Conservation (phyloP, 2,797 vertebrate species). For the Chloroceryle inda region DNA sequence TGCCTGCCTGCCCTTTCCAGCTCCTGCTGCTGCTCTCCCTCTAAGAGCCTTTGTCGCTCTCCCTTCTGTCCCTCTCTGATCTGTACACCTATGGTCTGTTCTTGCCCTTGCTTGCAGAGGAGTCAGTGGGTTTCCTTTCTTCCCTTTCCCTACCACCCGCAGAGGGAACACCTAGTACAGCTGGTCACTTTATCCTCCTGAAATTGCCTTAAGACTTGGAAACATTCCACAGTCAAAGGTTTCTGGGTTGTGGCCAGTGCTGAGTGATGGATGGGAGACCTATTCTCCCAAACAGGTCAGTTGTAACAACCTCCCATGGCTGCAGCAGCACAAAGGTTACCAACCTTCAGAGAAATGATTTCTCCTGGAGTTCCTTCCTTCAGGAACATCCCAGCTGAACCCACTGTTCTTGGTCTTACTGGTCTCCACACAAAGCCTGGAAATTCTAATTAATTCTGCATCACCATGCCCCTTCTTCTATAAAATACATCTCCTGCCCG, state of each 20-base stretch:
- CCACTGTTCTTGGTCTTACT: neutral
- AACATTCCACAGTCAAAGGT: neutral
- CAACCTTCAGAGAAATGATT: neutral
- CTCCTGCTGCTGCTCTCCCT: neutral
- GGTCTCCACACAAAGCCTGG: neutral
- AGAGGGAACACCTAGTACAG: constrained; percentile 42
- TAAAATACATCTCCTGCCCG: neutral
- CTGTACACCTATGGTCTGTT: neutral
- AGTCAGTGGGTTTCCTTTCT: neutral
- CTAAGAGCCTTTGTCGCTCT: neutral
- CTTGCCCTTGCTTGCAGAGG: neutral
- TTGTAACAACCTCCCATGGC: neutral
- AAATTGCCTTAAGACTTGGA: neutral
- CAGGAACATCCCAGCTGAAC: neutral
- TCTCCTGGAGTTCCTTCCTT: neutral
- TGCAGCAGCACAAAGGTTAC: neutral
- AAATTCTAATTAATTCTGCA: neutral
- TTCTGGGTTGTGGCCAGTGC: neutral
- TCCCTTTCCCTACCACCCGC: neutral
- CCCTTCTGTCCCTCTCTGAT: neutral
- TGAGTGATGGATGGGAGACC: neutral
- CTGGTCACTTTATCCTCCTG: neutral
- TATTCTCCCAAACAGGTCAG: neutral
- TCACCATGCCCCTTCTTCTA: neutral
- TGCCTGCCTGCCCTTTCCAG: neutral